phyloP scores from a whole-genome alignment of 2,797 vertebrate species.

The Anguilla obscura region DNA sequence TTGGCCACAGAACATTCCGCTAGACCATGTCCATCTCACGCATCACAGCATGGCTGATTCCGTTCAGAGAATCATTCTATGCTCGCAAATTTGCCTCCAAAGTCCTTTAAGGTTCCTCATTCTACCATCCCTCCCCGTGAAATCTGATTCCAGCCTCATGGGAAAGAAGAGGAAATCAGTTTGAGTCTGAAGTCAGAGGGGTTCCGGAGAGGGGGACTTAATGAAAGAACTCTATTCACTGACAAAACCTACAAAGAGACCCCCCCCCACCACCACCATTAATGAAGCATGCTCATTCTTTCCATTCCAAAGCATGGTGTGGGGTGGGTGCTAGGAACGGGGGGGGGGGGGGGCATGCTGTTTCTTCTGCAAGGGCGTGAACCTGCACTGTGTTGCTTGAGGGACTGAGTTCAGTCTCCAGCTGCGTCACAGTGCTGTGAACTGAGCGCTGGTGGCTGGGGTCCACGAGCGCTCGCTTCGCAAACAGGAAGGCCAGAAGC shows the following conservation, averaged over 20 bases:
- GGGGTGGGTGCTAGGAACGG: not conserved
- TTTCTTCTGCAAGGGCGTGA: not conserved
- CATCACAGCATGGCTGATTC: not conserved
- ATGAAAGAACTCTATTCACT: slow-evolving; percentile 22
- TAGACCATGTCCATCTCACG: too few relatives aligned
- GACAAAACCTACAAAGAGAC: not conserved
- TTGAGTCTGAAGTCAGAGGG: not conserved
- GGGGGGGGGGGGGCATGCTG: not conserved
- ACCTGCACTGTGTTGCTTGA: not conserved
- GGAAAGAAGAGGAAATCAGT: not conserved
- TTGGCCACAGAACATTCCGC: not conserved
- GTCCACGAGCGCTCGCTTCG: not conserved
- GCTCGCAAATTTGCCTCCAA: not conserved
- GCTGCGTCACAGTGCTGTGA: not conserved
- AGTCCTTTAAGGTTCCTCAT: not conserved
- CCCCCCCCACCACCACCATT: not conserved
- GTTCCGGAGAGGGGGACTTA: not conserved
- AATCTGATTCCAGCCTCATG: not conserved
- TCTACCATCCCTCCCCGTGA: not conserved
- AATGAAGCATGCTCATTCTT: slow-evolving; percentile 14
- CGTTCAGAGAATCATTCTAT: not conserved
- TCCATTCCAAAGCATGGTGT: not conserved
- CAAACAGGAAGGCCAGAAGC: not conserved
- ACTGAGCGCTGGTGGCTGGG: not conserved
- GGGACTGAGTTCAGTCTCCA: not conserved